Base-by-base conservation (phyloP, 2,888 invertebrate genomes). In the Graphium colonna region DNA sequence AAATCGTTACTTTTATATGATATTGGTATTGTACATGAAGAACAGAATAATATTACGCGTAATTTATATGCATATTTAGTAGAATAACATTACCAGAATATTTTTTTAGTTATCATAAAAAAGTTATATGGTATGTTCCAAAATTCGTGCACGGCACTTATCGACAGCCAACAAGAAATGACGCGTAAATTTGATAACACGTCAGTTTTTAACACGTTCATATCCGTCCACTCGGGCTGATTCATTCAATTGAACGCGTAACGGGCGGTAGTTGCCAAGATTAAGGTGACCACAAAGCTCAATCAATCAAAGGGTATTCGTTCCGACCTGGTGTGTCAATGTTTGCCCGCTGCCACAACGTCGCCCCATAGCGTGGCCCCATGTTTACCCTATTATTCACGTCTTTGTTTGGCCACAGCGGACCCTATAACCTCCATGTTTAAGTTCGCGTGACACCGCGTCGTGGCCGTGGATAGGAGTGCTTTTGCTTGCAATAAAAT, bases 261-360 rank as follows among this genome's bases (percentile, higher is more conserved):
- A 43, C 56, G 43, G 26, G 50, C 56, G 43, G 36, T 51, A 51
- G 45, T 55, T 42, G 28, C 50, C 33, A 44, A 56, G 57, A 54
- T 60, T 56, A 62, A 60, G 62, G 61, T 61, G 61, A 71, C 62
- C 69, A 73, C 71, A 75, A 70, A 64, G 70, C 69, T 63, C 81
- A 77, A 87, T 88, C 88, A 88, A 88, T 88, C 88, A 87, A 82
- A 83, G 78, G 81, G 79, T 76, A 77, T 78, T 78, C 76, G 78
- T 76, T 77, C 62, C 67, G 67, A 73, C 69, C 71, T 71, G 66
- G 60, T 63, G 51, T 61, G 79, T 79, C 78, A 89, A 89, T 88
- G 86, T 89, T 89, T 77, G 75, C 79, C 65, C 65, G 65, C 71
- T 67, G 77, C 75, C 86, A 83, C 82, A 79, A 77, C 78, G 79